A percentile compares a stretch with the other conserved stretches of the same genome.
These are phyloP conservation scores for Lutraria rhynchaena DNA, from an alignment of 1,140 invertebrate genomes.

Conservation along the genomic window DNA sequence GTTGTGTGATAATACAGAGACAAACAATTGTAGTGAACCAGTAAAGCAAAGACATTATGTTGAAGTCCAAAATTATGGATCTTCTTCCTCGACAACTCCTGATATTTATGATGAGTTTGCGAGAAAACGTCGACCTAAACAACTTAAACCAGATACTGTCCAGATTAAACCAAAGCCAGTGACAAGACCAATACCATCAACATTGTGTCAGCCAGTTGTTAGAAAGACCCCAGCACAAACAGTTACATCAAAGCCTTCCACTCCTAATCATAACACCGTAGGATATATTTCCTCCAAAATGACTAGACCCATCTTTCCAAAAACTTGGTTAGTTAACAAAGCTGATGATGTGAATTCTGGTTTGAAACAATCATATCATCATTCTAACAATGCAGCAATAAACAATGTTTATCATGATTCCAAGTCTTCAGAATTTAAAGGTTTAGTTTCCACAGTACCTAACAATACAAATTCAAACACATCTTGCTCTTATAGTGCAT, in stretches of 20 bases:
- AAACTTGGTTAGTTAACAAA: neutral
- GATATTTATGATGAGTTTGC: constrained; percentile 59
- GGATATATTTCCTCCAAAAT: constrained; percentile 8
- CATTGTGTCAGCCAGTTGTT: neutral
- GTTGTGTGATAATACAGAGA: no score
- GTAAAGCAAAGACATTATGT: neutral
- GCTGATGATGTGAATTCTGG: no score
- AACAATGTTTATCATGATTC: neutral
- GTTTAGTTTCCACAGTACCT: neutral
- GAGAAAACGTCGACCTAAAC: constrained; percentile 38
- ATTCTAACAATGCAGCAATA: neutral
- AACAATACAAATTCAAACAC: neutral
- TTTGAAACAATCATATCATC: neutral
- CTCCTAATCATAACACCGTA: constrained; percentile 17
- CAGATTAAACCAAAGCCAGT: constrained; percentile 34
- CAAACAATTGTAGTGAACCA: no score
- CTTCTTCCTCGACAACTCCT: constrained; percentile 40
- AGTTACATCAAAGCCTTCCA: neutral
- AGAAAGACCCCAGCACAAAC: neutral
- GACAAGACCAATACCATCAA: constrained; percentile 8
- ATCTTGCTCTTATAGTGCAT: neutral
- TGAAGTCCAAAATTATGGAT: constrained; percentile 41
- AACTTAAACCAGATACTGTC: neutral
- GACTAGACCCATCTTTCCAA: neutral
- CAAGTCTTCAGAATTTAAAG: neutral